Percentiles rank a stretch among this genome's conserved stretches.
Conservation (phyloP, 2,888 invertebrate genomes). For the Pandemis heparana region DNA sequence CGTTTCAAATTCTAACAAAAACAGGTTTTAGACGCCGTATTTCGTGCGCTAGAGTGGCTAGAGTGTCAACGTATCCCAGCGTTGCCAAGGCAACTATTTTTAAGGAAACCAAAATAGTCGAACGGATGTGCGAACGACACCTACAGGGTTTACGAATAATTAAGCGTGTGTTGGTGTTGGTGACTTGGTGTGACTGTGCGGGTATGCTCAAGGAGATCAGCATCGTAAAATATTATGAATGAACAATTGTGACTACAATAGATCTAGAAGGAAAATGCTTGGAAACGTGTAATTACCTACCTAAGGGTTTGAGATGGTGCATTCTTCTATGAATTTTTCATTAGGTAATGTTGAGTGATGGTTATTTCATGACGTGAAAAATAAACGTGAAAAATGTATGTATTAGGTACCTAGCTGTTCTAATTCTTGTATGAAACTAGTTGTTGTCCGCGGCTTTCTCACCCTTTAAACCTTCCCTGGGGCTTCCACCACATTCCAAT, state of each 20-base stretch:
- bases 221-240: conserved; percentile 55
- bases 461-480: no score
- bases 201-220: conserved; percentile 60
- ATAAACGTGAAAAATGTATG: no score
- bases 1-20: background rate
- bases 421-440: no score
- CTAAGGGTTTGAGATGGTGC: background rate
- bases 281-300: background rate
- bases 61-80: background rate
- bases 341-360: no score
- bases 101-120: conserved; percentile 60
- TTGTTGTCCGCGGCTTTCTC: no score
- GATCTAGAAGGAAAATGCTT: background rate
- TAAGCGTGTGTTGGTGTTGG: conserved; percentile 32
- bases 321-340: background rate
- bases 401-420: no score
- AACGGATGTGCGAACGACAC: conserved; percentile 59
- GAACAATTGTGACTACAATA: conserved; percentile 3
- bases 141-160: conserved; percentile 22
- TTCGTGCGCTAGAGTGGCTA: background rate
- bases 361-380: no score
- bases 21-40: conserved; percentile 3
- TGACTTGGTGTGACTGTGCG: conserved; percentile 16
- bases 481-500: no score
- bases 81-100: conserved; percentile 43